Base-by-base conservation (phyloP, 2,113 vertebrate species). In the Pelvicachromis taeniatus region DNA sequence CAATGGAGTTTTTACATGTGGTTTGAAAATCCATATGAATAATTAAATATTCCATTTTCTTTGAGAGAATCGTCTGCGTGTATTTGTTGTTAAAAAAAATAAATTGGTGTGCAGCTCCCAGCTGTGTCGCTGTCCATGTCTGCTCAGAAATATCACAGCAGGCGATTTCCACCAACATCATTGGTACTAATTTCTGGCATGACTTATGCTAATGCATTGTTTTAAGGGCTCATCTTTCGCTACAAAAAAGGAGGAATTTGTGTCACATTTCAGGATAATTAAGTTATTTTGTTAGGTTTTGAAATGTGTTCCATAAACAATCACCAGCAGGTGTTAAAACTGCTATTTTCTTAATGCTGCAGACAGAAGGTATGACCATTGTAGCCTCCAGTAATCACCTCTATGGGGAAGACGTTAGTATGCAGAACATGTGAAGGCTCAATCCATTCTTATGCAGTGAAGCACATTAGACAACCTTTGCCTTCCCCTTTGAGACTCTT, bases 41-140 rank as follows among this genome's bases (percentile, higher is more conserved):
- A 93, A 93, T 92, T 88, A 92, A 90, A 91, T 92, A 90, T 93
- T 93, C 81, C 12, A 75, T 94, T 92, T 92, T 89, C 88, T 88
- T 88, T 73, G 86, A 83, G 86, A 86, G 86, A 88, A 82, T 87
- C 83, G 89, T 85, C 68, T 87, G 87, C 86, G 89, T 90, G 82
- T 90, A 87, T 94, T 91, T 89, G 86, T 90, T 90, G 55, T 85
- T 87, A 81, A 55, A 6, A 80, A 83, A 73, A 87, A 85, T 56
- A 87, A 93, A 91, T 91, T 79, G 85, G 80, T 78, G 81, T 70
- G 87, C 53, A 85, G 80, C 87, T 89, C 77, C 90, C 88, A 86
- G 83, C 92, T 90, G 92, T 59, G 87, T 77, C 85, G 87, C 87
- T 87, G 89, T 90, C 92, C 86, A 58, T 82, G 78, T 92, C 78